These are phyloP conservation scores for Spinibarbus caldwelli DNA, from an alignment of 2,797 vertebrate genomes.

Conservation along the genomic window DNA sequence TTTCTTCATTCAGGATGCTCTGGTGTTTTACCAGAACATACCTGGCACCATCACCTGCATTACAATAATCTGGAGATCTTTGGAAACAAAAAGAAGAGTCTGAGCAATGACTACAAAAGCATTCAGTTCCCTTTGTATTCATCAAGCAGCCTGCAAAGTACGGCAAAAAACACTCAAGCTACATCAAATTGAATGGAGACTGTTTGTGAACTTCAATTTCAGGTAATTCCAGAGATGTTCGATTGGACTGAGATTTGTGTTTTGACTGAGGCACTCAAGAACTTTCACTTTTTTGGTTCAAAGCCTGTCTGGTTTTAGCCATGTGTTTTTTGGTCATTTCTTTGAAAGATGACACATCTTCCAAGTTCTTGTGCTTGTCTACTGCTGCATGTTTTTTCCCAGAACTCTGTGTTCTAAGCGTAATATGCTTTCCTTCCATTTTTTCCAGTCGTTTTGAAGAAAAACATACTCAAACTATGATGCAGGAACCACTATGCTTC, in stretches of 20 bases:
- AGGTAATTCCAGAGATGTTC: slow-evolving; percentile 2
- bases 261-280: slow-evolving; percentile 15
- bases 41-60: background rate
- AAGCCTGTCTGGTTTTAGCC: slow-evolving; percentile 3
- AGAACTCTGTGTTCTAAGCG: background rate
- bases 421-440: background rate
- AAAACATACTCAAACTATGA: background rate
- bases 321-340: background rate
- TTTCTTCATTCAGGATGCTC: slow-evolving; percentile 1
- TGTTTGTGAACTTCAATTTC: background rate
- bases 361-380: background rate
- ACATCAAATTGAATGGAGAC: background rate
- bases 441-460: background rate
- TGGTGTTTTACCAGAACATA: slow-evolving; percentile 16
- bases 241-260: slow-evolving; percentile 7
- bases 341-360: background rate
- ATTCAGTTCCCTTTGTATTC: background rate
- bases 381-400: background rate
- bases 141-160: background rate
- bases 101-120: background rate
- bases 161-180: background rate
- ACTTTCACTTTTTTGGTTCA: background rate
- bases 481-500: background rate
- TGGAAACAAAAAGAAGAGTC: slow-evolving; percentile 2
- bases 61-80: background rate